phyloP scores from a whole-genome alignment of 37 sponge, comb jelly and placozoan species.

The Hormiphora californensis region DNA sequence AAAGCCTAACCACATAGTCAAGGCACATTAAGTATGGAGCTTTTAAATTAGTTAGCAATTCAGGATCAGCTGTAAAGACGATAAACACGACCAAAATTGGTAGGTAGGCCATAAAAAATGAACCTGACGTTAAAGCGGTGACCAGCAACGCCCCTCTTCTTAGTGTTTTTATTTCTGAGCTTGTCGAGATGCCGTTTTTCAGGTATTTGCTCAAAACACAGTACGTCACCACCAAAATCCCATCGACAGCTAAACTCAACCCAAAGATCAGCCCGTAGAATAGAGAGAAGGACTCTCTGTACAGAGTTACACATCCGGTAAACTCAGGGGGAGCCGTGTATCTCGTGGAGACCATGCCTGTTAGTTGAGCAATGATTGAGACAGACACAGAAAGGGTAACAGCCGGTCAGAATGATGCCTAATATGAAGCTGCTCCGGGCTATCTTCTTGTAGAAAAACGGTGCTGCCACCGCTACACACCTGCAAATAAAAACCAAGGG shows the following conservation, averaged over 20 bases:
- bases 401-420: neutral
- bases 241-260: no score
- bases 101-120: neutral
- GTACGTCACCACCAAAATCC: neutral
- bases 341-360: no score
- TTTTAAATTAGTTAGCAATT: neutral
- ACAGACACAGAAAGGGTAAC: neutral
- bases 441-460: neutral
- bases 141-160: neutral
- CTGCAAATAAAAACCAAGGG: neutral
- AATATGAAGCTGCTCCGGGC: neutral
- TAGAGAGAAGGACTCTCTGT: no score
- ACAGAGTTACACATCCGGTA: no score
- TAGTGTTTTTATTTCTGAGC: neutral
- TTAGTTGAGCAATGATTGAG: neutral
- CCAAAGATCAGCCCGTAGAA: no score
- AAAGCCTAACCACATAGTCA: neutral
- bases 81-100: neutral
- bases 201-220: neutral
- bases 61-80: neutral
- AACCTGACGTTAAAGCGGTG: neutral
- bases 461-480: neutral
- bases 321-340: no score
- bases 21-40: conserved; percentile 7
- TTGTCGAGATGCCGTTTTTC: neutral